Conservation (phyloP, 2,797 vertebrate genomes). For the Hippoglossus hippoglossus region DNA sequence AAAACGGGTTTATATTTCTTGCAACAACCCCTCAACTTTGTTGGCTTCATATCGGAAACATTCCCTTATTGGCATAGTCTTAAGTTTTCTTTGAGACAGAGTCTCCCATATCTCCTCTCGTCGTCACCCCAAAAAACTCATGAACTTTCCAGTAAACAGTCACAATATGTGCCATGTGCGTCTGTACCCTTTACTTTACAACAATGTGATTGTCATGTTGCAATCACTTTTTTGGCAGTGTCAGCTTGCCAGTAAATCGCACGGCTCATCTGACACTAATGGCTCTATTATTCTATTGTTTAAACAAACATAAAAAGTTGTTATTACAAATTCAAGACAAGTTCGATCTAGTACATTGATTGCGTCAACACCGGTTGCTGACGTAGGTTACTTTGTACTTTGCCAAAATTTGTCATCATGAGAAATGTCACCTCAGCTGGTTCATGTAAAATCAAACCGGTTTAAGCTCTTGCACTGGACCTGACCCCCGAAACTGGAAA, state of each 20-base stretch:
- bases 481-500: not conserved
- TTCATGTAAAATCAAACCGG: not conserved
- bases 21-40: too few species aligned
- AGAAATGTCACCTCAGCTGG: not conserved
- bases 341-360: not conserved
- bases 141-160: not conserved
- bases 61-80: too few species aligned
- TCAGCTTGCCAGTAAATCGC: not conserved
- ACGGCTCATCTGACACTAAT: not conserved
- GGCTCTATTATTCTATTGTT: not conserved
- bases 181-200: not conserved
- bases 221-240: too few species aligned
- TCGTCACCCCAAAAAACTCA: not conserved
- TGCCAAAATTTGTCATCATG: not conserved
- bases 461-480: too few species aligned
- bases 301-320: not conserved
- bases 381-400: not conserved
- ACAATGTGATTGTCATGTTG: too few species aligned
- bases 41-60: too few species aligned
- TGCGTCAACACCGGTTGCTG: not conserved
- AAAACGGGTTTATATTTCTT: too few species aligned
- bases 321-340: not conserved
- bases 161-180: not conserved
- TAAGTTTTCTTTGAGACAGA: too few species aligned
- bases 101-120: too few species aligned